Percentiles rank a stretch among this genome's conserved stretches.
phyloP scores from a whole-genome alignment of 2,888 invertebrate genomes.

The Drosophila parthenogenetica region DNA sequence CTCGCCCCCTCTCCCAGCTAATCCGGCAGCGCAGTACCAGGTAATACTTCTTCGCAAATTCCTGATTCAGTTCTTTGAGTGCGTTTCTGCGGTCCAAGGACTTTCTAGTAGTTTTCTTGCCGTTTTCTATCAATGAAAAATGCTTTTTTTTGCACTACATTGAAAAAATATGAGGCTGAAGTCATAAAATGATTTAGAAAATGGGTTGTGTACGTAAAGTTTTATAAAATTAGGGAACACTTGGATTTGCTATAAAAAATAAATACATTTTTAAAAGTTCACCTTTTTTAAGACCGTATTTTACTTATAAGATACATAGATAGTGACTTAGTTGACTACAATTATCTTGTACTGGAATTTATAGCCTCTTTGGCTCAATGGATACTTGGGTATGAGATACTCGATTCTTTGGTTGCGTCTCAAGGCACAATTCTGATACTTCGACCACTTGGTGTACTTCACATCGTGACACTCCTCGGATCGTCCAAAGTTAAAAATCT shows the following conservation, averaged over 20 bases:
- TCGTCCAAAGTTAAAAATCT: background rate
- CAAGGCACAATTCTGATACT: slow-evolving; percentile 13
- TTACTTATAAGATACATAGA: slow-evolving; percentile 21
- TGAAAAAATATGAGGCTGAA: too few species aligned
- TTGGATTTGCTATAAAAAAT: too few species aligned
- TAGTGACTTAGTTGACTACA: too few species aligned
- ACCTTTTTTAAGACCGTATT: slow-evolving; percentile 12
- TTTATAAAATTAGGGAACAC: too few species aligned
- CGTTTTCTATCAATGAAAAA: slow-evolving; percentile 13
- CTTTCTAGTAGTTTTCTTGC: slow-evolving; percentile 19
- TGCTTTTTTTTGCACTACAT: too few species aligned
- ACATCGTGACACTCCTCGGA: slow-evolving; percentile 18
- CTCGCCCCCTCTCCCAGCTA: slow-evolving; percentile 55
- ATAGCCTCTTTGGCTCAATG: slow-evolving; percentile 13
- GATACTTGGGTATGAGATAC: slow-evolving; percentile 26
- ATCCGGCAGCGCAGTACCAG: background rate
- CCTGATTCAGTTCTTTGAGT: slow-evolving; percentile 10
- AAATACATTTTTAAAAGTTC: too few species aligned
- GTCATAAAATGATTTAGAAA: too few species aligned
- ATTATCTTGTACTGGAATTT: too few species aligned
- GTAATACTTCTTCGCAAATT: background rate
- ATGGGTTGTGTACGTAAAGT: too few species aligned
- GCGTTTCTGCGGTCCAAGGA: background rate
- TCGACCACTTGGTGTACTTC: background rate
- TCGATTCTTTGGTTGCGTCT: slow-evolving; percentile 26